Evolutionary conservation across 2,797 vertebrate genomes (phyloP).

Genomic region (Naso thynnoides): DNA sequence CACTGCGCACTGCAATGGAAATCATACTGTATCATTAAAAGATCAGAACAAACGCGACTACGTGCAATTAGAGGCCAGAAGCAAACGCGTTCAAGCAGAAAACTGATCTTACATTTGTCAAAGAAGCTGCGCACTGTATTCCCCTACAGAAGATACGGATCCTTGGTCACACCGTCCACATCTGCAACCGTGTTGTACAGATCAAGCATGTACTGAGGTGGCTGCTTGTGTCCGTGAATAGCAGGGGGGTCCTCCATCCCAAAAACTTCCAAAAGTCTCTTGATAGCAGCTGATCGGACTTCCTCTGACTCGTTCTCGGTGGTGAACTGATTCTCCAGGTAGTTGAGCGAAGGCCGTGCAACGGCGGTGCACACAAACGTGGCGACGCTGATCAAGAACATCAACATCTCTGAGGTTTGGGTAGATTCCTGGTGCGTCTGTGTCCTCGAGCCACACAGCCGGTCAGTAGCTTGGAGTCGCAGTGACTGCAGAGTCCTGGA

Average conservation of each 20-base stretch:
- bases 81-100: neutral
- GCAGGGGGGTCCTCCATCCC: slow-evolving; percentile 91
- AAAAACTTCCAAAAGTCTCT: slow-evolving; percentile 91
- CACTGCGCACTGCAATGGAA: slow-evolving; percentile 81
- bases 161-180: slow-evolving; percentile 91
- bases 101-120: slow-evolving; percentile 88
- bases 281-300: slow-evolving; percentile 86
- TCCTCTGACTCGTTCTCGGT: slow-evolving; percentile 61
- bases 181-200: slow-evolving; percentile 92
- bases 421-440: slow-evolving; percentile 14
- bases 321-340: slow-evolving; percentile 64
- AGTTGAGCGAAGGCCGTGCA: slow-evolving; percentile 66
- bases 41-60: neutral
- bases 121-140: slow-evolving; percentile 94
- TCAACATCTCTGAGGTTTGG: slow-evolving; percentile 68
- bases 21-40: neutral
- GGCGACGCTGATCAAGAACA: slow-evolving; percentile 61
- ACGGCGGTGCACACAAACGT: slow-evolving; percentile 41
- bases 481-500: slow-evolving; percentile 62
- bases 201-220: slow-evolving; percentile 95
- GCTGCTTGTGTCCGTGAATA: slow-evolving; percentile 83
- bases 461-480: slow-evolving; percentile 41
- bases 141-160: slow-evolving; percentile 88
- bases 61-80: fast-evolving
- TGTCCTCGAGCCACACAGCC: slow-evolving; percentile 25